Base-by-base conservation (phyloP, 2,888 invertebrate species). In the Eupithecia dodoneata region DNA sequence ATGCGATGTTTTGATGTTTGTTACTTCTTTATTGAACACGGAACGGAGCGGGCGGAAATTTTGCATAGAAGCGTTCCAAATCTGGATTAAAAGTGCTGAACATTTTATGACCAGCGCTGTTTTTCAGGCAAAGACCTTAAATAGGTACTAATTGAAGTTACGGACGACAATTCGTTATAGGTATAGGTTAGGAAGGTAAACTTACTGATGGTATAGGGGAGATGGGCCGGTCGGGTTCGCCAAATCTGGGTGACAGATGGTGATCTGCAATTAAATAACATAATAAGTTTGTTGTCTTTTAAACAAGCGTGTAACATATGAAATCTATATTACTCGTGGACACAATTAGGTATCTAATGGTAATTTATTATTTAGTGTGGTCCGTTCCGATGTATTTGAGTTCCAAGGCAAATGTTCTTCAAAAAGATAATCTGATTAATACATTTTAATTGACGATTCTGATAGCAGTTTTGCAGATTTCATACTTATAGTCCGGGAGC, bases 181-280 rank as follows among this genome's bases (percentile, higher is more conserved):
- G 49, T 49, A 3, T 49, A 3, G 0, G 4, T 49, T 52, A 52
- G n/a, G 12, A 18, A 15, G n/a, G 49, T 73, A 13, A 47, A 84
- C 89, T 87, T 84, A 93, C 92, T 74, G 88, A 88, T 52, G 92
- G 90, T 1, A 88, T 74, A 6, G 94, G 92, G 0, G 94, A 93
- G 2, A 85, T 82, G 1, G 92, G 91, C 5, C 92, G 86, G 66
- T 91, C 91, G 59, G 92, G 92, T 3, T 81, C 71, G 1, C 91
- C 92, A 73, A 92, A 92, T 76, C 92, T 86, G 6, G 86, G 83
- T 7, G 83, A 78, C 13, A 92, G 76, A 0, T 88, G 87, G 10
- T 83, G 81, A 84, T 89, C 92, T 92, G 87, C 4, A 87, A 88
- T 44, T 2, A 18, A 69, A 44, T 44, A 15, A 67, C 55, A 3